These are phyloP conservation scores for Drosophila sucinea DNA, from an alignment of 1,140 invertebrate species.

Conservation along the genomic window DNA sequence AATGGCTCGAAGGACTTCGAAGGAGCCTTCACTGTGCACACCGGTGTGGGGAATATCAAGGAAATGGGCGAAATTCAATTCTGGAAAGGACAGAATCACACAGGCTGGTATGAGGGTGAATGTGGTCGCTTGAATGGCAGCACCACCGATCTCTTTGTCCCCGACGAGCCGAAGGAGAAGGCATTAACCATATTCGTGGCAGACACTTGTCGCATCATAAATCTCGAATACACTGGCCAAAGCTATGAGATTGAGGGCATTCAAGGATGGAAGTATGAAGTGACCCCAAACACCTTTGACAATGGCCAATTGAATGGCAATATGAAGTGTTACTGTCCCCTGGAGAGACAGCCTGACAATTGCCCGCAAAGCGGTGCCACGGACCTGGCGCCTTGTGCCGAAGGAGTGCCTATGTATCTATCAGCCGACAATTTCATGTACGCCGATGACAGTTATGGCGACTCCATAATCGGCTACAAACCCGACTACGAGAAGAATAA, in stretches of 20 bases:
- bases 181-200: slow-evolving; percentile 86
- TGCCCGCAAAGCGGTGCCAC: slow-evolving; percentile 84
- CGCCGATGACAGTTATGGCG: slow-evolving; percentile 87
- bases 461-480: slow-evolving; percentile 87
- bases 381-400: slow-evolving; percentile 87
- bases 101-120: slow-evolving; percentile 85
- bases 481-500: slow-evolving; percentile 88
- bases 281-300: slow-evolving; percentile 86
- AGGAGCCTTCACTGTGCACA: slow-evolving; percentile 89
- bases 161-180: slow-evolving; percentile 85
- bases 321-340: slow-evolving; percentile 85
- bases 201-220: slow-evolving; percentile 88
- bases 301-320: slow-evolving; percentile 87
- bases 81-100: slow-evolving; percentile 87
- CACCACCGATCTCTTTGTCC: slow-evolving; percentile 91
- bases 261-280: slow-evolving; percentile 85
- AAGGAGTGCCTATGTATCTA: slow-evolving; percentile 90
- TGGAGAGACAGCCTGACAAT: slow-evolving; percentile 74
- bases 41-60: slow-evolving; percentile 86
- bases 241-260: slow-evolving; percentile 84
- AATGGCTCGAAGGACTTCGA: slow-evolving; percentile 89
- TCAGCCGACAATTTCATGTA: slow-evolving; percentile 94
- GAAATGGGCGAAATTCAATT: slow-evolving; percentile 87
- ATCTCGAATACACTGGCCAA: slow-evolving; percentile 79
- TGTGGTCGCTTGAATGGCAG: slow-evolving; percentile 88